A percentile compares a stretch with the other conserved stretches of the same genome.
These are phyloP conservation scores for Chanos chanos DNA, from an alignment of 2,797 vertebrate genomes.

Conservation along the genomic window DNA sequence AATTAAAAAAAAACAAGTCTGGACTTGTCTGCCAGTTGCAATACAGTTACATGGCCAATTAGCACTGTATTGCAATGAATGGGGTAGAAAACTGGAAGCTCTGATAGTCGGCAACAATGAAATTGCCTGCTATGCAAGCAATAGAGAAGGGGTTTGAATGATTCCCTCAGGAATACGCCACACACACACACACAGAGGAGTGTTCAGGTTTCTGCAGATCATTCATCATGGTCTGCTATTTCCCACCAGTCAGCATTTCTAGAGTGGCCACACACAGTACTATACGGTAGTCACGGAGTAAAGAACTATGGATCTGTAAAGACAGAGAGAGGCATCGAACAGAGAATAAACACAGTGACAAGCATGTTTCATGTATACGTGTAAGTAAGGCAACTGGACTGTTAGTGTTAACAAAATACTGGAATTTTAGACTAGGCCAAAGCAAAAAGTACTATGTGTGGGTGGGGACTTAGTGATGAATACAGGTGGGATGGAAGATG, in stretches of 20 bases:
- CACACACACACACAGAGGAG: slow-evolving; percentile 9
- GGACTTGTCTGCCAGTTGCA: slow-evolving; percentile 51
- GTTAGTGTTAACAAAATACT: too few species aligned
- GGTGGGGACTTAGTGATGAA: not conserved
- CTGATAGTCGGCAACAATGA: slow-evolving; percentile 17
- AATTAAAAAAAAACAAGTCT: slow-evolving; percentile 49
- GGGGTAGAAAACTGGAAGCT: slow-evolving; percentile 26
- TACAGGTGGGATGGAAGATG: not conserved
- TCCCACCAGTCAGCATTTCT: slow-evolving; percentile 55
- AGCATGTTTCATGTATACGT: not conserved
- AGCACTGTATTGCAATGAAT: slow-evolving; percentile 25
- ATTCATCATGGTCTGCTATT: slow-evolving; percentile 45
- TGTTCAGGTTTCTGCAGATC: slow-evolving; percentile 34
- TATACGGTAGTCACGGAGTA: slow-evolving; percentile 16
- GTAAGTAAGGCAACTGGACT: slow-evolving; percentile 25
- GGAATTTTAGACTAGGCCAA: too few species aligned
- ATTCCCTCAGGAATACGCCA: slow-evolving; percentile 45
- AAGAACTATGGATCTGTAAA: not conserved
- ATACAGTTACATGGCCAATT: slow-evolving; percentile 51
- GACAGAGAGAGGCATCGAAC: not conserved
- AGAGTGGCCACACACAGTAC: slow-evolving; percentile 20
- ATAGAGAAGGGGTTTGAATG: slow-evolving; percentile 39
- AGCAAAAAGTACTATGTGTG: too few species aligned
- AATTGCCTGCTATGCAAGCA: slow-evolving; percentile 7
- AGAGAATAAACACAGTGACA: slow-evolving; percentile 9